Evolutionary conservation across 1,140 invertebrate genomes (phyloP), one percentile per base, ranked within the genome.

Genomic region (Cyrtorhinus lividipennis): DNA sequence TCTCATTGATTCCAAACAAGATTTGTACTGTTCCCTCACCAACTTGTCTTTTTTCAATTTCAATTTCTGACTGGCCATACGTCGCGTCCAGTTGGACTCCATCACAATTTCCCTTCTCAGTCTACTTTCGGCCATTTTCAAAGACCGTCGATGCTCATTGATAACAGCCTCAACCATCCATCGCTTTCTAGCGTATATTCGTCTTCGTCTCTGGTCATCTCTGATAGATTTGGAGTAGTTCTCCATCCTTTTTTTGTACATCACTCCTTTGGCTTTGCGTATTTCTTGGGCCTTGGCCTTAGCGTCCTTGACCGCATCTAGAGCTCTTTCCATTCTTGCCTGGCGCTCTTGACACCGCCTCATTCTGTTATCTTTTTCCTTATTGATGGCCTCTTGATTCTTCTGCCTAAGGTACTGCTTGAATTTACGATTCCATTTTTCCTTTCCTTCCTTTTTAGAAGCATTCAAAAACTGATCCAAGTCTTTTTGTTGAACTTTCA

Each of bases 11-110:
- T 53, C 8, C 5, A 53, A 13, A 53, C 48, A 53, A 22, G 48
- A 10, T 8, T 22, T 53, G 48, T 53, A 53, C 48, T 53, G 48
- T 22, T 53, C 48, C 48, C 48, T 53, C 48, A 53, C 48, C 20
- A 53, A 53, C 20, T 53, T 53, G 20, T 53, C 48, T 20, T 53
- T 53, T 53, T 20, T 53, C 48, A 53, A 53, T 20, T 53, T 53
- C 12, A 53, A 22, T 22, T 53, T 22, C 48, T 53, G 48, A 8
- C 48, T 20, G 5, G 5, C 20, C 8, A 53, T 20, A 5, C 48
- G 8, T 5, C 48, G 8, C 10, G 10, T 53, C 48, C 48, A 53
- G 20, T 53, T 53, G 10, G 18, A 13, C 20, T 53, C 48, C 48
- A 53, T 10, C 8, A 22, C 20, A 10, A 5, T 3, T 20, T 53